Evolutionary conservation across 53 echinoderm and acorn worm species (phyloP), one percentile per base, ranked within the genome.

Genomic region (Henricia sp.): DNA sequence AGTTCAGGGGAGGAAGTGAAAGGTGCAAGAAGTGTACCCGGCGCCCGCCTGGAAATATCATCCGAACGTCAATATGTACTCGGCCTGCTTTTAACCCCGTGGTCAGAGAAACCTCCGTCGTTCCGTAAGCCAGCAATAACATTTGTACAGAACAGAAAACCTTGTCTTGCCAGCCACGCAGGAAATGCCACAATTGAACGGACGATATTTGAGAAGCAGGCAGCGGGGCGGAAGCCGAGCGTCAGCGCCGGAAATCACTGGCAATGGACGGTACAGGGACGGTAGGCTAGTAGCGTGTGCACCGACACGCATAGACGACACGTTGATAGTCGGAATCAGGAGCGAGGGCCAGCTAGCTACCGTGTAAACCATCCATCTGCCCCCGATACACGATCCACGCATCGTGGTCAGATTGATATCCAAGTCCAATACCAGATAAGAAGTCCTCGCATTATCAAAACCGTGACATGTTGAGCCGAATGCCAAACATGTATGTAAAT

Each of bases 11-110:
- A 73, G 80, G 80, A 80, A 80, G 80, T 40, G 30, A 64, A 43
- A 80, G 64, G 37, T 63, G 80, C 80, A 80, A 46, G 64, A 39
- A 63, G 80, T 80, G 62, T 80, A 57, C 62, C 80, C 64, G 44
- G 46, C 80, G 64, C 80, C 64, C 48, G 65, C 1, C 62, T 80
- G 80, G 80, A 80, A 80, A 80, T 80, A 80, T 63, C 80, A 80
- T 80, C 80, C 80, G 64, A 80, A 63, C 80, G 64, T 80, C 80
- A 80, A 80, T 80, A 80, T 80, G 80, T 80, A 80, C 46, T 80
- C 80, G 80, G 80, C 63, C 80, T 19, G 80, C 44, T 64, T 33
- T 64, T 48, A 80, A 44, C 80, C 38, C 46, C 13, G 48, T 58
- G 38, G 59, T 57, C 25, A 38, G 27, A 11, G 34, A 50, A 28